These are phyloP conservation scores for Drosophila obscura DNA, from an alignment of 1,140 invertebrate genomes.

Conservation along the genomic window DNA sequence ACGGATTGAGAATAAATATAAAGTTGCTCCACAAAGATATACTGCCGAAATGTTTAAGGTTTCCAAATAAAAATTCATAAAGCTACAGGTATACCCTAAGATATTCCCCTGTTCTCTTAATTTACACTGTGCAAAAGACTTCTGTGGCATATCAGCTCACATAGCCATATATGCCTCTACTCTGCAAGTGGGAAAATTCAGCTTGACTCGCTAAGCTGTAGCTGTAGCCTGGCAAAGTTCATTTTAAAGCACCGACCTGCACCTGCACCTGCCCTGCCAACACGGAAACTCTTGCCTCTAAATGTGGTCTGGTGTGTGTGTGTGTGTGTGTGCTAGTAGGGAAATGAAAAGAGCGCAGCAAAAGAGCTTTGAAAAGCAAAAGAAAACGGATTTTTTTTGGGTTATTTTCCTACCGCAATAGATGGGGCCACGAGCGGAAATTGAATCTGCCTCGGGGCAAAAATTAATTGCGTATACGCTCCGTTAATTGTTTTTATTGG, in stretches of 20 bases:
- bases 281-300: constrained; percentile 28
- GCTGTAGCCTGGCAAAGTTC: constrained; percentile 38
- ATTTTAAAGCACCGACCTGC: constrained; percentile 44
- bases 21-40: too few relatives aligned
- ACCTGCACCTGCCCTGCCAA: too few relatives aligned
- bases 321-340: constrained; percentile 25
- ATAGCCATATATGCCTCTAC: constrained; percentile 16
- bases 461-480: constrained; percentile 40
- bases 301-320: constrained; percentile 9
- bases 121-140: constrained; percentile 23
- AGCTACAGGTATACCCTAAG: too few relatives aligned
- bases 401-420: constrained; percentile 38
- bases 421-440: constrained; percentile 35
- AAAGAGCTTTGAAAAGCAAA: constrained; percentile 31
- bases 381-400: constrained; percentile 17
- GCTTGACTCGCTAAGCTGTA: constrained; percentile 46
- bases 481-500: constrained; percentile 44
- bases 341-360: constrained; percentile 41
- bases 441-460: constrained; percentile 33
- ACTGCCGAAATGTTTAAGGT: not conserved
- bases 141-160: not conserved
- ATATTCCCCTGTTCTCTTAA: not conserved
- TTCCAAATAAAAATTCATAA: not conserved
- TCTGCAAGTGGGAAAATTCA: not conserved
- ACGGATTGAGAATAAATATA: not conserved